Base-by-base conservation (phyloP, 2,113 vertebrate genomes). In the Ciconia maguari region DNA sequence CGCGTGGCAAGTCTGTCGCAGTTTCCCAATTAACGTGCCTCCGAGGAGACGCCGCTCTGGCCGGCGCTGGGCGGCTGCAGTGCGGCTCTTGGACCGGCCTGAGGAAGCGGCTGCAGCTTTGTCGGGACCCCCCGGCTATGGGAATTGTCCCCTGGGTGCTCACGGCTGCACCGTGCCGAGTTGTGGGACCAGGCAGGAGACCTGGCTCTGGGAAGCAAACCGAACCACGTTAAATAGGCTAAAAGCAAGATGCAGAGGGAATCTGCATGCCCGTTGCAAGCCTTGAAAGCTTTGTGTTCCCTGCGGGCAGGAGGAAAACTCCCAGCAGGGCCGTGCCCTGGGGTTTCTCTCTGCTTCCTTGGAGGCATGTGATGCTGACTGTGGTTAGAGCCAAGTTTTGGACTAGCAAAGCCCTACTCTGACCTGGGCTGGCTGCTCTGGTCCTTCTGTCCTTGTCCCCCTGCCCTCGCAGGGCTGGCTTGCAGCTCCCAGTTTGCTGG, bases 31-130 rank as follows among this genome's bases (percentile, higher is more conserved):
- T 18, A 57, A 12, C 1, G 20, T 34, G 55, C 61, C 51, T 27
- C 27, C 2, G n/a, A 54, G 77, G 49, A 61, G 83, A 11, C 4
- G 2, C 26, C 18, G 58, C 57, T 25, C 32, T 20, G 19, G 46
- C 58, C 0, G 2, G 46, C 17, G 3, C 80, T 20, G 2, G 1
- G 64, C 2, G 5, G 44, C 72, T 74, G 72, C 0, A 3, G 26
- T 13, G 34, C 9, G 1, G 72, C 26, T 61, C 38, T 32, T 17
- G 60, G 24, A 27, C 38, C 1, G 0, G 38, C 36, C 32, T 6
- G 15, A 51, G 51, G 66, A 44, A 32, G 36, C 1, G 21, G 62
- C 49, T 69, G 66, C 66, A 66, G 46, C 52, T 66, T 68, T 60
- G 30, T 10, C 0, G 5, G 70, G 42, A 46, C 13, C 32, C 16